These are phyloP conservation scores for Tachuris rubrigastra DNA, from an alignment of 2,113 vertebrate species.

Conservation along the genomic window DNA sequence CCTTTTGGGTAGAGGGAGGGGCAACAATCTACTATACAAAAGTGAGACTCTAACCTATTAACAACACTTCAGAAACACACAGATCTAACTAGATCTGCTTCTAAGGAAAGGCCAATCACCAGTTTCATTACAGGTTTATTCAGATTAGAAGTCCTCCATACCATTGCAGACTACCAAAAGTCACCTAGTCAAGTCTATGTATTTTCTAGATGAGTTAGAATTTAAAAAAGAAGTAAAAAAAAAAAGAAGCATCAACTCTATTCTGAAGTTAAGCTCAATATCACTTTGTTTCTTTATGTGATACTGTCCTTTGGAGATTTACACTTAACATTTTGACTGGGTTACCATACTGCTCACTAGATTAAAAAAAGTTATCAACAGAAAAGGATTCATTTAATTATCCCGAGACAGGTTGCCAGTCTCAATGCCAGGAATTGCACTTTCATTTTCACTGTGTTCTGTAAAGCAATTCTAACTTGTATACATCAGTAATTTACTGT, in stretches of 20 bases:
- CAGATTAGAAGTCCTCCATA: not conserved
- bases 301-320: not conserved
- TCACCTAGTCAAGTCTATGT: not conserved
- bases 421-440: not conserved
- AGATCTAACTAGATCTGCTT: not conserved
- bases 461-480: not conserved
- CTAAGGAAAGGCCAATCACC: not conserved
- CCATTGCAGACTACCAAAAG: not conserved
- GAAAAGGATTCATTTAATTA: not conserved
- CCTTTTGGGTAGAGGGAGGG: rapidly evolving
- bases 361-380: not conserved
- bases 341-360: not conserved
- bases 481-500: not conserved
- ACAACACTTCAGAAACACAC: not conserved
- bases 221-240: not conserved
- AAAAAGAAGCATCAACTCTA: not conserved
- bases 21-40: not conserved
- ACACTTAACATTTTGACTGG: not conserved
- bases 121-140: not conserved
- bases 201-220: not conserved
- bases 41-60: not conserved
- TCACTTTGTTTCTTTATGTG: not conserved
- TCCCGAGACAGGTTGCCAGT: not conserved
- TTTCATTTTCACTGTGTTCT: not conserved
- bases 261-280: not conserved